Conservation (phyloP, 1,140 invertebrate genomes). For the Luehdorfia chinensis region DNA sequence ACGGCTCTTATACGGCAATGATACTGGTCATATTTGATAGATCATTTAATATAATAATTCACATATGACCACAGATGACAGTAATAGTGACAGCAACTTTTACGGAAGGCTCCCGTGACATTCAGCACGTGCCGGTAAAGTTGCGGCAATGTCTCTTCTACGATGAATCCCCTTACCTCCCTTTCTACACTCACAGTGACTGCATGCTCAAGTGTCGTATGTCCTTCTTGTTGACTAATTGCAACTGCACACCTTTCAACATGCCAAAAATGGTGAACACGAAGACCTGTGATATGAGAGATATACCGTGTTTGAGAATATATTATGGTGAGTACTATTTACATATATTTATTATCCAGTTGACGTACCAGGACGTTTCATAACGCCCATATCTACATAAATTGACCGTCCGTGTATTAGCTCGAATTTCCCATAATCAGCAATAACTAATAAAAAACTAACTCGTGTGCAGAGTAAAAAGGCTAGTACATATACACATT, state of each 20-base stretch:
- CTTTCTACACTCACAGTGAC: constrained; percentile 70
- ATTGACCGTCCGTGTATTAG: no score
- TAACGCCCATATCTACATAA: no score
- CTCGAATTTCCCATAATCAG: no score
- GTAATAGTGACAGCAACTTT: constrained; percentile 57
- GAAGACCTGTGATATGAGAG: constrained; percentile 65
- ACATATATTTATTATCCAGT: no score
- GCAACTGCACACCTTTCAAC: constrained; percentile 77
- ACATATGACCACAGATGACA: constrained; percentile 48
- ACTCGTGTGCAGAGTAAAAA: no score
- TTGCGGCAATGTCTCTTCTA: constrained; percentile 68
- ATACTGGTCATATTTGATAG: no score
- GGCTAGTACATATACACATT: no score
- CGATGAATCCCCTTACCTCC: constrained; percentile 59
- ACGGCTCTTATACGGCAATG: no score
- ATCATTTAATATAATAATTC: no score
- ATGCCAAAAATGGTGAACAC: constrained; percentile 63
- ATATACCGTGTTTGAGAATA: constrained; percentile 52
- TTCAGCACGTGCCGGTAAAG: constrained; percentile 55
- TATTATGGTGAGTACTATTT: constrained; percentile 44
- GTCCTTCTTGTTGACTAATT: constrained; percentile 70
- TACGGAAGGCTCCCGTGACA: constrained; percentile 61
- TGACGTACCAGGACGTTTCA: no score
- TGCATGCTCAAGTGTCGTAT: constrained; percentile 77
- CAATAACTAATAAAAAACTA: no score